Percentiles rank a stretch among this genome's conserved stretches.
Conservation (phyloP, 2,113 vertebrate genomes). For the Urocolius indicus region DNA sequence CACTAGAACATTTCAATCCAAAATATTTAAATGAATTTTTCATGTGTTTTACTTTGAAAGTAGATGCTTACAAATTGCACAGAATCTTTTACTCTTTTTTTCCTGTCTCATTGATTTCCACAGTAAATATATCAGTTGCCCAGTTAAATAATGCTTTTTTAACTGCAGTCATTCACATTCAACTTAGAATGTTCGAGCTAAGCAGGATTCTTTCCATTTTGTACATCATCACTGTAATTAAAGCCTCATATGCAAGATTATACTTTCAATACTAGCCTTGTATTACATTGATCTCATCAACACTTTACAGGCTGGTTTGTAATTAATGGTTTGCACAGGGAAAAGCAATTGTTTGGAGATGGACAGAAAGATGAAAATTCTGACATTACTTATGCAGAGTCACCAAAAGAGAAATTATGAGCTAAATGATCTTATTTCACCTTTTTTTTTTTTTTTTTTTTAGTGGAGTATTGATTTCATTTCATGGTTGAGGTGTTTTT, state of each 20-base stretch:
- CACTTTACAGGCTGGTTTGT: background rate
- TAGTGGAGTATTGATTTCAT: background rate
- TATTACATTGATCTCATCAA: background rate
- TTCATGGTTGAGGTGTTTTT: background rate
- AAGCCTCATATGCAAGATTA: background rate
- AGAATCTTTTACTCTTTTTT: background rate
- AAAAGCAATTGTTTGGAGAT: background rate
- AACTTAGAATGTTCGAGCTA: background rate
- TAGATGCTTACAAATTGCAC: background rate
- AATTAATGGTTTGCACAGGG: background rate
- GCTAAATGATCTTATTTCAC: background rate
- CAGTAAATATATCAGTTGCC: background rate
- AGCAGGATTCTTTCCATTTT: background rate
- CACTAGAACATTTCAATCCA: background rate
- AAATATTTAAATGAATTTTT: background rate
- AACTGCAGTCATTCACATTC: background rate
- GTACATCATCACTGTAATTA: background rate
- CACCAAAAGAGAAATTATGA: background rate
- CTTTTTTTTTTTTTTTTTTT: background rate
- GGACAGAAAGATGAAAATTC: background rate
- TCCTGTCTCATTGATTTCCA: background rate
- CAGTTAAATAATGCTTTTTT: background rate
- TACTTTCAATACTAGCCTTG: background rate
- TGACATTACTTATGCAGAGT: background rate
- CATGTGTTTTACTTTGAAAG: background rate